These are phyloP conservation scores for Charadrius vociferus DNA, from an alignment of 2,113 vertebrate genomes.

Conservation along the genomic window DNA sequence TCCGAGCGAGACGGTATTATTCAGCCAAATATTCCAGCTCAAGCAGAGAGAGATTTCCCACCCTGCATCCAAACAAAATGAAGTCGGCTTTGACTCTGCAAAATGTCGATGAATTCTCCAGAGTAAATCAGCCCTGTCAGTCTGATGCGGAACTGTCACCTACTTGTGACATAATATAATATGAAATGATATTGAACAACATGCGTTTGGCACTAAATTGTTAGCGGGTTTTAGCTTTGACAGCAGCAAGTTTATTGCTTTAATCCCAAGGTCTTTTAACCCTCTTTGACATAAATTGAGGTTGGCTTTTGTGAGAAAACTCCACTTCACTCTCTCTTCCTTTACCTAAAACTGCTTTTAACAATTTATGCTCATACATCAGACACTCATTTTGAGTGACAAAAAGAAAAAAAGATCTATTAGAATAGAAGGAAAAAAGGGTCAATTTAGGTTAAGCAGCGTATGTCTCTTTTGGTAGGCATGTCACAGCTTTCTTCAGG, in stretches of 20 bases:
- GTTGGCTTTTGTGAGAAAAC: conserved; percentile 90
- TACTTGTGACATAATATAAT: conserved; percentile 93
- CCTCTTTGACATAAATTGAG: conserved; percentile 98
- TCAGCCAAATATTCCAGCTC: conserved; percentile 25
- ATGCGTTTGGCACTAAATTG: conserved; percentile 97
- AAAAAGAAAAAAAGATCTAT: conserved; percentile 79
- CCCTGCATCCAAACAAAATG: conserved; percentile 80
- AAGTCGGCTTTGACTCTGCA: conserved; percentile 88
- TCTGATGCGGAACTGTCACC: conserved; percentile 93
- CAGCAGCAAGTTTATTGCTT: conserved; percentile 98
- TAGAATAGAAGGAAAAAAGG: conserved; percentile 76
- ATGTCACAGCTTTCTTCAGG: conserved; percentile 59
- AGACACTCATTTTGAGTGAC: conserved; percentile 87
- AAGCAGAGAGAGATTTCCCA: conserved; percentile 78
- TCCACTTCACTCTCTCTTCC: conserved; percentile 85
- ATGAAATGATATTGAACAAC: conserved; percentile 98
- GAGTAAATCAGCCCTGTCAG: conserved; percentile 94
- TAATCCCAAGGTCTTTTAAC: conserved; percentile 98
- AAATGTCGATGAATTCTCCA: conserved; percentile 90
- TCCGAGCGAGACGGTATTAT: neutral
- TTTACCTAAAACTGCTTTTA: conserved; percentile 91
- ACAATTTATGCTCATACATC: conserved; percentile 86
- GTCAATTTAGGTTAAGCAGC: conserved; percentile 76
- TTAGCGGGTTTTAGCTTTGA: conserved; percentile 96
- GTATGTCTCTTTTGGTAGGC: conserved; percentile 55